Percentiles rank a stretch among this genome's conserved stretches.
These are phyloP conservation scores for Echinarachnius parma DNA, from an alignment of 53 echinoderm and acorn worm genomes.

Conservation along the genomic window DNA sequence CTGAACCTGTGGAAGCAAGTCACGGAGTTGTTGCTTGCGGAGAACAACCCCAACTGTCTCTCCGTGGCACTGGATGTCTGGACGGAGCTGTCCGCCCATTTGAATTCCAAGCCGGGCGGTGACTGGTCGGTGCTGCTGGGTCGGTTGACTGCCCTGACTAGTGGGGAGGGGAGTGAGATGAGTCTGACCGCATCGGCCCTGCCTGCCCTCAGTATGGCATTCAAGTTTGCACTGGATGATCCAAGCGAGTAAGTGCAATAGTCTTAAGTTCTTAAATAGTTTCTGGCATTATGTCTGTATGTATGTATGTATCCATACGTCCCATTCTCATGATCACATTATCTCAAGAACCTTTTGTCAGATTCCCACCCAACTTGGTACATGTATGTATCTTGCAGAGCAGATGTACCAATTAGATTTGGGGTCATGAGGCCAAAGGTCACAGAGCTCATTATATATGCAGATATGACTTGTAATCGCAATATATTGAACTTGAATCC, in stretches of 20 bases:
- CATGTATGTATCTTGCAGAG: too few species aligned
- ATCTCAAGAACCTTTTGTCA: too few species aligned
- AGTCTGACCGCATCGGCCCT: slow-evolving; percentile 55
- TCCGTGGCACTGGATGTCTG: slow-evolving; percentile 21
- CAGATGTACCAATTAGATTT: too few species aligned
- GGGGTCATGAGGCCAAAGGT: too few species aligned
- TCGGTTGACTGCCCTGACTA: slow-evolving; percentile 47
- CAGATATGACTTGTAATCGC: too few species aligned
- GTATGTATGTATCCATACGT: too few species aligned
- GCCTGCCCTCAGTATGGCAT: slow-evolving; percentile 58
- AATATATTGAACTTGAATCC: too few species aligned
- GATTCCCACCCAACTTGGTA: too few species aligned
- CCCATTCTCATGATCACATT: too few species aligned
- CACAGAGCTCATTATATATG: too few species aligned
- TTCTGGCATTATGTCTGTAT: too few species aligned
- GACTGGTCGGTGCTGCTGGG: slow-evolving; percentile 49
- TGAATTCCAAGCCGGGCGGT: background rate
- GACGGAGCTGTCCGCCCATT: slow-evolving; percentile 5
- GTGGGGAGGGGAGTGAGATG: slow-evolving; percentile 37
- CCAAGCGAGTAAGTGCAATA: slow-evolving; percentile 3
- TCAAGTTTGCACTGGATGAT: background rate
- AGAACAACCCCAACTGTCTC: slow-evolving; percentile 18
- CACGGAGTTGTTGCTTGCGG: slow-evolving; percentile 1
- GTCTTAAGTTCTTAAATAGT: too few species aligned
- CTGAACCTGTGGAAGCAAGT: background rate